These are phyloP conservation scores for Neomorphus geoffroyi DNA, from an alignment of 2,797 vertebrate species.

Conservation along the genomic window DNA sequence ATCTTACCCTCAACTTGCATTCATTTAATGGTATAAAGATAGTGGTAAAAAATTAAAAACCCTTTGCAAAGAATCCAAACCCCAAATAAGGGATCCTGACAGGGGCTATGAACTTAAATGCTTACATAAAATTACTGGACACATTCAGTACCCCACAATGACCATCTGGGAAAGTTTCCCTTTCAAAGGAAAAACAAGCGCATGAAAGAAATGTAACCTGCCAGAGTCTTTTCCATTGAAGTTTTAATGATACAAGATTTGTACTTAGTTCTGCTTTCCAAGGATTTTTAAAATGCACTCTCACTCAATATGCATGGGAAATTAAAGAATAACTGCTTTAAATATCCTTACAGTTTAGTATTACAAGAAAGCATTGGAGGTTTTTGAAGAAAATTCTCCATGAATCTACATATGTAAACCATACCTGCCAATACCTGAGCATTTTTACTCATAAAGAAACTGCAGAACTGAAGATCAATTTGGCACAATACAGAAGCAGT, in stretches of 20 bases:
- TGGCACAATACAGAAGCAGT: background rate
- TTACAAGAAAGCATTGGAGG: background rate
- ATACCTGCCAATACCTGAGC: background rate
- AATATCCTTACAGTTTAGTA: background rate
- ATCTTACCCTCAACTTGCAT: conserved; percentile 49
- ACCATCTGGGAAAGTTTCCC: conserved; percentile 42
- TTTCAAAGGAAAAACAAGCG: conserved; percentile 10
- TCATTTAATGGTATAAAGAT: conserved; percentile 37
- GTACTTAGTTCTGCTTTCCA: background rate
- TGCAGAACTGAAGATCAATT: background rate
- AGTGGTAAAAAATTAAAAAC: conserved; percentile 22
- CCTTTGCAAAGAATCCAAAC: conserved; percentile 47
- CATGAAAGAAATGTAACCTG: conserved; percentile 44
- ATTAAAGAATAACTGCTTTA: background rate
- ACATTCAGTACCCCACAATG: conserved; percentile 47
- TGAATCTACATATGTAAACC: background rate
- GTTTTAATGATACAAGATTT: background rate
- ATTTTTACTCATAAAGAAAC: background rate
- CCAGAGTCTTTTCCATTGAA: background rate
- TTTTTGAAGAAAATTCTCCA: background rate
- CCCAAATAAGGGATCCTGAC: conserved; percentile 55
- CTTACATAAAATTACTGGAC: conserved; percentile 66
- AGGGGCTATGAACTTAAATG: conserved; percentile 52
- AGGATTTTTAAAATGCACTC: background rate
- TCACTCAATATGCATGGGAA: background rate